Base-by-base conservation (phyloP, 2,888 invertebrate genomes). In the Meghimatium bilineatum region DNA sequence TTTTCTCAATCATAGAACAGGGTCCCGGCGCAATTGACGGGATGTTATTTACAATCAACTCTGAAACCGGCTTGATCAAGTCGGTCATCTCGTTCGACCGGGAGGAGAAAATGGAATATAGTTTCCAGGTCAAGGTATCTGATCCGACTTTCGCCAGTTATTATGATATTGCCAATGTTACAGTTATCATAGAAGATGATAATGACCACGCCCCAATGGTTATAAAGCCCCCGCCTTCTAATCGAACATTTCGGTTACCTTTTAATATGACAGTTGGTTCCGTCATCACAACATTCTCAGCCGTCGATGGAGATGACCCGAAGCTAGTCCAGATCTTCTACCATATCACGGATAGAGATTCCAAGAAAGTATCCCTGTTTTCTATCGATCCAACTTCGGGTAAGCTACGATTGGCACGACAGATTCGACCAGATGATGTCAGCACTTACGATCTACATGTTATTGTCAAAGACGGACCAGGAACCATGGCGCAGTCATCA, bases 131-230 rank as follows among this genome's bases (percentile, higher is more conserved):
- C 0, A 96, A 96, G 88, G 98, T 98, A 0, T 96, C 96, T 0
- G 99, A 99, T 93, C 96, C 96, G 92, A 91, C 90, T 20, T 86
- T 86, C 36, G 87, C 88, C 14, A 95, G 96, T 34, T 95, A 96
- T 90, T 96, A 97, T 0, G 96, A 97, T 87, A 96, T 96, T 92
- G 97, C 98, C 0, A 97, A 96, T 91, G 97, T 99, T 0, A 98
- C 99, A 93, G 97, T 99, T 88, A 96, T 97, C 0, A 96, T 99
- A 0, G 96, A 97, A 0, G 99, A 99, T 93, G 98, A 98, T 0
- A 99, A 99, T 92, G 99, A 99, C 92, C 99, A 99, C 93, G 96
- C 96, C 12, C 99, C 99, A 0, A 85, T 88, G 12, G 90, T 93
- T 63, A 85, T 88, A 6, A 90, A 90, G 84, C 92, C 93, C 1